phyloP scores from a whole-genome alignment of 2,797 vertebrate species.

The Liparis tanakae region DNA sequence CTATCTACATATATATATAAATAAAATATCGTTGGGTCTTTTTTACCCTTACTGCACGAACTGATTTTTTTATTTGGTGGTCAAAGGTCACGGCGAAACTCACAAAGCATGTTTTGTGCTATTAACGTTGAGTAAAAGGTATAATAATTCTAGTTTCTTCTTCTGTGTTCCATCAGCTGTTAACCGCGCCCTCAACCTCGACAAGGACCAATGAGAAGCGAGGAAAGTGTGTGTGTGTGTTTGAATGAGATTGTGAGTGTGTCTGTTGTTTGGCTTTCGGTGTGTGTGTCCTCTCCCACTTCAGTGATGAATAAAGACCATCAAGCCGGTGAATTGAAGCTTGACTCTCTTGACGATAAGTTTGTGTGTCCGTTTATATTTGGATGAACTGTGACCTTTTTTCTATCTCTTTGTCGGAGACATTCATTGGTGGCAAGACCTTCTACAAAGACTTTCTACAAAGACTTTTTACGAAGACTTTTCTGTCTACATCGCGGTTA shows the following conservation, averaged over 20 bases:
- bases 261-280: slow-evolving; percentile 3
- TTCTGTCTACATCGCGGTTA: no score
- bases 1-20: not conserved
- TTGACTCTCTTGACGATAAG: slow-evolving; percentile 15
- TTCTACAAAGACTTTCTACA: no score
- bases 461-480: no score
- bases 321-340: slow-evolving; percentile 23
- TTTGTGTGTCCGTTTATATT: slow-evolving; percentile 44
- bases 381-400: slow-evolving; percentile 47
- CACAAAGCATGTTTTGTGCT: no score
- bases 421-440: no score
- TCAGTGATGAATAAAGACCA: slow-evolving; percentile 26
- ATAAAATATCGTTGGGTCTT: not conserved
- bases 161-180: slow-evolving; percentile 71
- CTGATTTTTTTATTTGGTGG: no score
- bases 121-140: no score
- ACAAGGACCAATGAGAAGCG: slow-evolving; percentile 76
- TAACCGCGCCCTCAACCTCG: slow-evolving; percentile 66
- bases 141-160: slow-evolving; percentile 1
- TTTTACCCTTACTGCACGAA: not conserved
- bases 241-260: slow-evolving; percentile 8
- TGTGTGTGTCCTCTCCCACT: not conserved
- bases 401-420: slow-evolving; percentile 15
- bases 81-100: no score
- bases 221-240: slow-evolving; percentile 14